phyloP scores from a whole-genome alignment of 2,888 invertebrate species.

The Agrochola lychnidis region DNA sequence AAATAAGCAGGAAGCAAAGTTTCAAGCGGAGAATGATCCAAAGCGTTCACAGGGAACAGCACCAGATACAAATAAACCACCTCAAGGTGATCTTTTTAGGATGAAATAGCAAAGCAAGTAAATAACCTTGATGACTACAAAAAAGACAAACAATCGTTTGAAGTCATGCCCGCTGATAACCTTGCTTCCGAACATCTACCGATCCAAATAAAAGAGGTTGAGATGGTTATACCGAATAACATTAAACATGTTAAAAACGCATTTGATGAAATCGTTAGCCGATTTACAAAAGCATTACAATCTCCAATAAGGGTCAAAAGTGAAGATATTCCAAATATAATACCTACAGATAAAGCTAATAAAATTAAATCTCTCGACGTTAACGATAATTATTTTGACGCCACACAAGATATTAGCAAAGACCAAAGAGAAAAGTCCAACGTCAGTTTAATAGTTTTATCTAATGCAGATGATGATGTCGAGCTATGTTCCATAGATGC shows the following conservation, averaged over 20 bases:
- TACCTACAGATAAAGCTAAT: conserved; percentile 10
- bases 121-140: conserved; percentile 48
- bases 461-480: conserved; percentile 59
- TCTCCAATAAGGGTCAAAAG: conserved; percentile 75
- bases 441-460: conserved; percentile 36
- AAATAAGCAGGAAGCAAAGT: conserved; percentile 10
- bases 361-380: too few relatives aligned
- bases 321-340: conserved; percentile 67
- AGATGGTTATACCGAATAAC: conserved; percentile 49
- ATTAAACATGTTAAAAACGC: conserved; percentile 32
- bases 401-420: conserved; percentile 78
- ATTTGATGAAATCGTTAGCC: conserved; percentile 70
- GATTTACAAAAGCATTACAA: conserved; percentile 80
- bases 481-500: conserved; percentile 68
- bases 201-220: conserved; percentile 73
- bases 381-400: conserved; percentile 23
- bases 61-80: conserved; percentile 61
- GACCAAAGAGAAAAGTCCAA: conserved; percentile 75
- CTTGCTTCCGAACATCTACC: conserved; percentile 72
- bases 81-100: conserved; percentile 32
- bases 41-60: conserved; percentile 32
- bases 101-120: conserved; percentile 72
- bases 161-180: conserved; percentile 68
- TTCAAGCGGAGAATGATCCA: background rate
- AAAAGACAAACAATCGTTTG: conserved; percentile 55